Evolutionary conservation across 2,797 vertebrate genomes (phyloP).

Genomic region (Semaprochilodus insignis): DNA sequence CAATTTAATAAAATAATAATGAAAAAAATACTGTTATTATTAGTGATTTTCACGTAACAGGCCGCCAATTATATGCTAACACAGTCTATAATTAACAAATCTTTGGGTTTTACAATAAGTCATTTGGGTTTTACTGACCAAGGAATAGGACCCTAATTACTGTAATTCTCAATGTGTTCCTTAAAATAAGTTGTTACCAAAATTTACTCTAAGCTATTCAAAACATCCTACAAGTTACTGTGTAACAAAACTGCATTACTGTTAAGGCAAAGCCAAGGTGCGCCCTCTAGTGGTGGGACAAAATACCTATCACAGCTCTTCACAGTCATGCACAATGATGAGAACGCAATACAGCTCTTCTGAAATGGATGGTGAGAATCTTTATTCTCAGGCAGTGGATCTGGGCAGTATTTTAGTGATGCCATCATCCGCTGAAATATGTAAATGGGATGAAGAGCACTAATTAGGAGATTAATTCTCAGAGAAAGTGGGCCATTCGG

Average conservation of each 20-base stretch:
- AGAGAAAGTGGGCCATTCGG: slow-evolving; percentile 12
- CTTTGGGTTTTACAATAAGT: too few species aligned
- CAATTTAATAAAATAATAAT: too few species aligned
- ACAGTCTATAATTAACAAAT: too few species aligned
- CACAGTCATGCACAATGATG: neutral
- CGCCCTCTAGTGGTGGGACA: slow-evolving; percentile 35
- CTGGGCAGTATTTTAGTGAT: neutral
- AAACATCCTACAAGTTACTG: too few species aligned
- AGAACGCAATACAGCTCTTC: neutral
- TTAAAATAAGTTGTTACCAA: too few species aligned
- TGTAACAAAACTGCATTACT: neutral
- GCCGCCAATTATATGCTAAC: too few species aligned
- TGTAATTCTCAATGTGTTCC: too few species aligned
- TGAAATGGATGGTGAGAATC: slow-evolving; percentile 3
- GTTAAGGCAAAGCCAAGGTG: neutral
- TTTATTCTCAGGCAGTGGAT: neutral
- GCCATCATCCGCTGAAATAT: slow-evolving; percentile 6
- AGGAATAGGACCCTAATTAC: too few species aligned
- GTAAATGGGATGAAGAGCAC: slow-evolving; percentile 18
- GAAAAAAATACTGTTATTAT: too few species aligned
- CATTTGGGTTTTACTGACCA: too few species aligned
- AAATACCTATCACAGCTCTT: neutral
- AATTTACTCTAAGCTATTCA: too few species aligned
- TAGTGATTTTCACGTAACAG: too few species aligned
- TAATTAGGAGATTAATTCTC: slow-evolving; percentile 11